phyloP scores from a whole-genome alignment of 2,797 vertebrate species.

The Lerista edwardsae region DNA sequence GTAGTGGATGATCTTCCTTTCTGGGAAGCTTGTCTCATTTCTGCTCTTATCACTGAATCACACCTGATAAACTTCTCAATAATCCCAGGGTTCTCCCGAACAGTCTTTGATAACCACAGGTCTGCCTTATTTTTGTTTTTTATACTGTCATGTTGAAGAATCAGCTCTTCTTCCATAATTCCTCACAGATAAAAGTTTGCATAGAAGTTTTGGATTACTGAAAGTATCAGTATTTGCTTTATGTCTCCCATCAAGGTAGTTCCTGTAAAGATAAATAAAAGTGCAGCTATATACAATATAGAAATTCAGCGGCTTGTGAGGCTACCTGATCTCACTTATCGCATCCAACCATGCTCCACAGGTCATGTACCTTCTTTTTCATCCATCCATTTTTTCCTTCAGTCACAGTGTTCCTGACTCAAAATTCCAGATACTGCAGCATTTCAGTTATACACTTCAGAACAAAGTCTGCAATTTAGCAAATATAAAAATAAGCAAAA shows the following conservation, averaged over 20 bases:
- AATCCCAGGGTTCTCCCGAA: too few species aligned
- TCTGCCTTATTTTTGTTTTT: too few species aligned
- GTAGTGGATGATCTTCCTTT: too few species aligned
- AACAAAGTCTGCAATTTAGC: neutral
- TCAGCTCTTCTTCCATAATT: neutral
- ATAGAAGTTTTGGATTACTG: neutral
- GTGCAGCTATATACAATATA: neutral
- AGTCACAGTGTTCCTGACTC: neutral
- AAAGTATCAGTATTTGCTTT: neutral
- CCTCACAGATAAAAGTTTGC: neutral
- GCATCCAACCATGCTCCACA: neutral
- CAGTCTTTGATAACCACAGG: too few species aligned
- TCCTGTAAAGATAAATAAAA: neutral
- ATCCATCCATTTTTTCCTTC: neutral
- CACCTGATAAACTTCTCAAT: too few species aligned
- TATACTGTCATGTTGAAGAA: neutral
- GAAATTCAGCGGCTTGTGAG: neutral
- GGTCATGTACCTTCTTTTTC: neutral
- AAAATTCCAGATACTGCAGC: neutral
- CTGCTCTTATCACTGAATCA: neutral
- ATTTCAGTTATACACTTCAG: neutral
- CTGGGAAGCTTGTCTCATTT: too few species aligned
- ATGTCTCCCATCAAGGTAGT: neutral
- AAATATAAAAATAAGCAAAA: neutral
- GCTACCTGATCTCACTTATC: neutral